Percentiles rank a stretch among this genome's conserved stretches.
These are phyloP conservation scores for Anagrus nilaparvatae DNA, from an alignment of 1,140 invertebrate species.

Conservation along the genomic window DNA sequence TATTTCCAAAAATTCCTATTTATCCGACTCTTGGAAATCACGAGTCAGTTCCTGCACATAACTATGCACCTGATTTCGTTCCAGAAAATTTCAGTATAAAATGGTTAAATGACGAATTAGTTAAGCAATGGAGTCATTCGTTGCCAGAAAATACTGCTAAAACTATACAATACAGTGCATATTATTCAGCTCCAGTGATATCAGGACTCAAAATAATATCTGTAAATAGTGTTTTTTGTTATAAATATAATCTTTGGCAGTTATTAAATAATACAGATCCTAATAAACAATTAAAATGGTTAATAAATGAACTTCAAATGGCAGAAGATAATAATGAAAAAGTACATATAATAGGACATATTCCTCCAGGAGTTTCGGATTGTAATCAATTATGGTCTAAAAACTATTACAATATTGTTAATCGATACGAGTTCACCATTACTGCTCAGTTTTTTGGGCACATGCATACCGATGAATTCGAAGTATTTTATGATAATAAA, in stretches of 20 bases:
- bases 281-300: constrained; percentile 86
- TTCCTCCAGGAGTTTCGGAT: constrained; percentile 87
- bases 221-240: constrained; percentile 90
- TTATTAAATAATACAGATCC: constrained; percentile 94
- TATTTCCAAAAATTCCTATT: constrained; percentile 83
- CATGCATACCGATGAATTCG: constrained; percentile 90
- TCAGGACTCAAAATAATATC: constrained; percentile 83
- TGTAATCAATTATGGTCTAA: constrained; percentile 85
- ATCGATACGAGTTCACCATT: constrained; percentile 82
- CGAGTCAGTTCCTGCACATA: constrained; percentile 91
- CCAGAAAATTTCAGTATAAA: too few relatives aligned
- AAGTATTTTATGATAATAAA: constrained; percentile 80
- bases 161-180: constrained; percentile 77
- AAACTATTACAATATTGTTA: constrained; percentile 84
- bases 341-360: constrained; percentile 96
- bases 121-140: constrained; percentile 78
- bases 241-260: constrained; percentile 96
- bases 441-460: constrained; percentile 92
- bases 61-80: too few relatives aligned
- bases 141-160: constrained; percentile 71
- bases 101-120: constrained; percentile 89
- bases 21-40: constrained; percentile 94
- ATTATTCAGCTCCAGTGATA: constrained; percentile 76
- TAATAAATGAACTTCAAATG: constrained; percentile 84
- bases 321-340: constrained; percentile 90